Base-by-base conservation (phyloP, 1,140 invertebrate genomes). In the Lucilia sericata region DNA sequence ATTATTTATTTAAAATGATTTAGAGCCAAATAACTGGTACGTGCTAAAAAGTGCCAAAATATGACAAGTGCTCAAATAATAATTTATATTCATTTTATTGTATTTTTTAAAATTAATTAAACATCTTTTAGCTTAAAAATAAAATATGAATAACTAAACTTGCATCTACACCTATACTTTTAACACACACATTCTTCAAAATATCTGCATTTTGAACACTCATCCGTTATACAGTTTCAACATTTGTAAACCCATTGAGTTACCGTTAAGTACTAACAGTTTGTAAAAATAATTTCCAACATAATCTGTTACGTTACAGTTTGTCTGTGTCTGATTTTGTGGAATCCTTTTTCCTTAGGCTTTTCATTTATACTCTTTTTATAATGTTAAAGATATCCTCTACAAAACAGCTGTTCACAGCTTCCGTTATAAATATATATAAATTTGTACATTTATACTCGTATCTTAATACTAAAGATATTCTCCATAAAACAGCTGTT, bases 251-350 rank as follows among this genome's bases (percentile, higher is more conserved):
- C 60, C n/a, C 60, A 70, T 70, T 70, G 60, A 70, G 60, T 70
- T 70, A 70, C 60, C 60, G 60, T 70, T 21, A 70, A 70, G 60
- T 21, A 70, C 60, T 70, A 70, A 70, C n/a, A 70, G 19, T 21
- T 70, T 21, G n/a, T 70, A 19, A 70, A n/a, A 70, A 70, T 21
- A n/a, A 70, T 70, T 70, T 70, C n/a, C 60, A 70, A 70, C 60
- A 70, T 70, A n/a, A 70, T 70, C 60, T 70, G 36, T 36, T 36
- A 36, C 36, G 36, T 36, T 36, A 13, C 49, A 12, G 10, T 51
- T n/a, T 5, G 49, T n/a, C n/a, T 51, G 49, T 51, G 49, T 51
- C 5, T 70, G 2, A 10, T 21, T 2, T 21, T n/a, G 5, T 70
- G n/a, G 19, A 70, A 8, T 70, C 8, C 60, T 10, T 60, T 5